Base-by-base conservation (phyloP, 2,888 invertebrate genomes). In the Volucella zonaria region DNA sequence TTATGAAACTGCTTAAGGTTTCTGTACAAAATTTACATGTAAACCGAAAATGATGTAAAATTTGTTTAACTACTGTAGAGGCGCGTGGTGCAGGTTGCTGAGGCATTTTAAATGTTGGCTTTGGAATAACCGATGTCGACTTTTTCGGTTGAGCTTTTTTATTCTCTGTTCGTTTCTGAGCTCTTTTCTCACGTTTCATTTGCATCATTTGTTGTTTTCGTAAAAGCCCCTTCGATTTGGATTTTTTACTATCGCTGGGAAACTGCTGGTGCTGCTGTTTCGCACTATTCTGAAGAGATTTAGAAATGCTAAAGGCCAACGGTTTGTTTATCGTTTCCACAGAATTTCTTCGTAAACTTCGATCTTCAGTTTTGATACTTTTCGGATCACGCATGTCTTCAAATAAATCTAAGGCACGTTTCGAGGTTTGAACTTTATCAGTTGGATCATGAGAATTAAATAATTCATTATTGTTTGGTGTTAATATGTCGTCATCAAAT, bases 71-170 rank as follows among this genome's bases (percentile, higher is more conserved):
- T 59, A 77, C 9, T 31, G 81, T 62, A 40, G 76, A 68, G 38
- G 81, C 76, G 49, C 85, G 85, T n/a, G 81, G 81, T 12, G 81
- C 85, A 11, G 81, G 85, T 52, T 77, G 85, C 11, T 81, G 81
- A 1, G 85, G 85, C 76, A 85, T 85, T 81, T 85, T 85, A 10
- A 85, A 85, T 2, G 73, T 85, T n/a, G 85, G 76, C 49, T 85
- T 85, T 1, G 76, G 47, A 45, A 78, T 58, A 10, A 58, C 67
- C 10, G 40, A 11, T 4, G n/a, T 4, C 10, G 75, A 3, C 3
- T 59, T 67, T 1, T 74, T 74, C 9, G 45, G 38, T 40, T 59
- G 31, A 18, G 70, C 18, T 15, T n/a, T 58, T 6, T 43, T 74
- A 2, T 59, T 70, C 15, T 68, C 42, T 8, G 23, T 43, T 15